Evolutionary conservation across 1,140 invertebrate species (phyloP), one percentile per base, ranked within the genome.

Genomic region (Lasioglossum albipes): DNA sequence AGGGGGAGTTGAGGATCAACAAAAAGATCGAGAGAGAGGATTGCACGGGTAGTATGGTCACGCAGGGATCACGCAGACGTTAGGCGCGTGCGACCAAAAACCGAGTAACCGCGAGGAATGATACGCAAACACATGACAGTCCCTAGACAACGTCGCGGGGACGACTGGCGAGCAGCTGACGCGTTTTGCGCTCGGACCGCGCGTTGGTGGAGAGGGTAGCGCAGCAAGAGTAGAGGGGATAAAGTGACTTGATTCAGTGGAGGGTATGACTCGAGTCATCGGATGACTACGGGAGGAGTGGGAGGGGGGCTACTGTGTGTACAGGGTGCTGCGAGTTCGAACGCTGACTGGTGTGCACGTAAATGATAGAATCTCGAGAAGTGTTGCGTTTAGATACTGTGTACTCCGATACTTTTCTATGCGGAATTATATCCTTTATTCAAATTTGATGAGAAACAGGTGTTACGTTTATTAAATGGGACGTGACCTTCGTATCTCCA

Each of bases 161-260:
- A 84, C 83, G 87, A 91, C 90, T 91, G 89, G 20, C 80, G 83
- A 90, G 87, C 89, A 89, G 88, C 88, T 90, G 89, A 84, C 87
- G 86, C 78, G 82, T 89, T 89, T 89, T 89, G 87, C 88, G 81
- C 69, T 84, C 71, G 49, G 72, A 78, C 68, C 52, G 79, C 18
- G 78, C 75, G 36, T 5, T 5, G 36, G 2, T 36, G 36, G 36
- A 3, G 36, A 2, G 36, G 36, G 36, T 4, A 36, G 4, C 31
- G 31, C 31, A 4, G 49, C 42, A 76, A n/a, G 75, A 22, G 54
- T 45, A 31, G 73, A 75, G 70, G 78, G 83, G 75, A 65, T 68
- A 79, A 10, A 49, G 45, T 49, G 45, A 49, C 10, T 49, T 12
- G 45, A 49, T 10, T 49, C 10, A 49, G 13, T 12, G 64, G 16